phyloP scores from a whole-genome alignment of 2,797 vertebrate genomes.

The Alcedo quadribrachys region DNA sequence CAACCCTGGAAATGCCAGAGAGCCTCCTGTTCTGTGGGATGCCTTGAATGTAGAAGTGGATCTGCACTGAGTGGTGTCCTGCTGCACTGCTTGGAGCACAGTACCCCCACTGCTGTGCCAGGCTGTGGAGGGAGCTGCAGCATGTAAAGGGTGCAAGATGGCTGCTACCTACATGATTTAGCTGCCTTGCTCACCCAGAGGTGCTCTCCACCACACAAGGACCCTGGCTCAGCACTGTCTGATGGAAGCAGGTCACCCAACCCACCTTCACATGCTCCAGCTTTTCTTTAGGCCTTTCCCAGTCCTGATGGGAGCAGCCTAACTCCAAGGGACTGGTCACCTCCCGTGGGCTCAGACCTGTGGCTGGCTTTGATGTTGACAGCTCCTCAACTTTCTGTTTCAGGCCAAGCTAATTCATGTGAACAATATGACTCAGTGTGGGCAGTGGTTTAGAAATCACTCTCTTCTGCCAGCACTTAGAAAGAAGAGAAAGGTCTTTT shows the following conservation, averaged over 20 bases:
- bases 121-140: neutral
- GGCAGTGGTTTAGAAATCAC: neutral
- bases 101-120: neutral
- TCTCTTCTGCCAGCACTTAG: neutral
- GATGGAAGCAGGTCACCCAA: neutral
- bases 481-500: neutral
- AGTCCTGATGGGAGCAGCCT: neutral
- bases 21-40: neutral
- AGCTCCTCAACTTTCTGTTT: neutral
- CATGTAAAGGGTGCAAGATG: neutral
- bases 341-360: neutral
- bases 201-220: neutral
- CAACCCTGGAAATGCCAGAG: neutral
- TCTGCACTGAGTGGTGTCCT: neutral
- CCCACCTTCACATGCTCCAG: neutral
- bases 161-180: neutral
- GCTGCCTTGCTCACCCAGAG: neutral
- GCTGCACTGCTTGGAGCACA: neutral
- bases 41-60: neutral
- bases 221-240: neutral
- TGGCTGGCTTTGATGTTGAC: neutral
- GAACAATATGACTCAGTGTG: neutral
- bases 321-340: fast-evolving
- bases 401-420: neutral
- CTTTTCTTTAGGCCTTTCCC: neutral